Percentiles rank a stretch among this genome's conserved stretches.
These are phyloP conservation scores for Drosophila quinaria DNA, from an alignment of 2,888 invertebrate genomes.

Conservation along the genomic window DNA sequence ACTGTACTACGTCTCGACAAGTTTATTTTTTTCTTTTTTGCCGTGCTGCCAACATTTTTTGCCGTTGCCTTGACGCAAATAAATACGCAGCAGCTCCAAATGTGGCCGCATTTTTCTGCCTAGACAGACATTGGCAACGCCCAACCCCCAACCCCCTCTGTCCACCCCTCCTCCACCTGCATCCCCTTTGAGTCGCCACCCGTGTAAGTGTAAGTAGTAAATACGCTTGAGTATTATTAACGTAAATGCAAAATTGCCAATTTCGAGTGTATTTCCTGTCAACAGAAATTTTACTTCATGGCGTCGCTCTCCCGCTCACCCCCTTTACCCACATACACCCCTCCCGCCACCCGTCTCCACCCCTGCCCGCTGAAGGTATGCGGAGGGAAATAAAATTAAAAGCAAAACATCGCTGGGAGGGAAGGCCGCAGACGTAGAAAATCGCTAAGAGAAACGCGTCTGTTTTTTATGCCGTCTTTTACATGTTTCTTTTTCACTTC, in stretches of 20 bases:
- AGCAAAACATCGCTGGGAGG: constrained; percentile 46
- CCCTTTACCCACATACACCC: background rate
- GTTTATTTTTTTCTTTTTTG: background rate
- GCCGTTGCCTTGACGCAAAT: constrained; percentile 33
- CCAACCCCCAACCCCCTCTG: constrained; percentile 8
- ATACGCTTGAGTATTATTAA: constrained; percentile 85
- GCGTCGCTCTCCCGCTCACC: constrained; percentile 3
- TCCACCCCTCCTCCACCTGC: background rate
- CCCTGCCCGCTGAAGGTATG: constrained; percentile 29
- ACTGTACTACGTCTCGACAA: constrained; percentile 10
- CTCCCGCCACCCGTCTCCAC: background rate
- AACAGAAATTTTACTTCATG: constrained; percentile 82
- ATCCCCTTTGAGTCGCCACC: background rate
- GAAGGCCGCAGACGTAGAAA: constrained; percentile 7
- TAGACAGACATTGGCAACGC: constrained; percentile 60
- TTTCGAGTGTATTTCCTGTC: constrained; percentile 86
- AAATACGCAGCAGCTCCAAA: constrained; percentile 44
- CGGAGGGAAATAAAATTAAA: constrained; percentile 74
- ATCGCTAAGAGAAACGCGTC: constrained; percentile 35
- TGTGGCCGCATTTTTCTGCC: constrained; percentile 60
- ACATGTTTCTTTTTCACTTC: constrained; percentile 26
- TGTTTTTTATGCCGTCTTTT: constrained; percentile 50
- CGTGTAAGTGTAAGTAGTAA: constrained; percentile 76
- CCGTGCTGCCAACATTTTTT: constrained; percentile 28
- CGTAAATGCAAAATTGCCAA: constrained; percentile 86